Base-by-base conservation (phyloP, 2,113 vertebrate genomes). In the Hippocampus barbouri region DNA sequence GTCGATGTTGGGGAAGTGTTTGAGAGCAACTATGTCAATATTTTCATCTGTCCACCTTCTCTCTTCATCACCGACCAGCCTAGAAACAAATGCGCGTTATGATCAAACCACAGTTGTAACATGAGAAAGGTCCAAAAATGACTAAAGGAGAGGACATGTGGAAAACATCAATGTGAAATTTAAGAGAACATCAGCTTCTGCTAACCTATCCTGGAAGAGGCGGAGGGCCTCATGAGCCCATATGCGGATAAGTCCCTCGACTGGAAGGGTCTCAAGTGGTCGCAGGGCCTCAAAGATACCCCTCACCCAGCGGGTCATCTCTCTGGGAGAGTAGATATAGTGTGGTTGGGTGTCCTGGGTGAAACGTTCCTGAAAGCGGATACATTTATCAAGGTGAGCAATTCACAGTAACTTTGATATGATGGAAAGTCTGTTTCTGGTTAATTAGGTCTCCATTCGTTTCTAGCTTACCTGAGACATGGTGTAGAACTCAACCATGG, bases 401-500 rank as follows among this genome's bases (percentile, higher is more conserved):
- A 34, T 30, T 34, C 3, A 14, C 43, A 45, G 43, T 14, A 2
- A 7, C 2, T 16, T 61, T 61, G 18, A 18, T 4, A 18, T 8
- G 8, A 61, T 18, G 12, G 10, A 45, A 15, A 27, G 57, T 16
- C n/a, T 10, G n/a, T 23, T 25, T 25, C 25, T 59, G 56, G 12
- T 15, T 59, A 11, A 25, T 11, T 4, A 27, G 23, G 56, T 59
- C 15, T 61, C 27, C 27, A 34, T 8, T 61, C 20, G 54, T 41
- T 69, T 45, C 5, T 45, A 3, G 7, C 12, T 75, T 88, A 98
- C 97, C 96, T 99, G 97, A 66, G 97, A 99, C 97, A 99, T 99
- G 40, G 95, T 98, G 87, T 99, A 99, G 90, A 99, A 99, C 82
- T 99, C 97, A 34, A 99, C 97, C 97, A 99, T 99, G 69, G 97